Conservation (phyloP, 1,140 invertebrate genomes). For the Halictus rubicundus region DNA sequence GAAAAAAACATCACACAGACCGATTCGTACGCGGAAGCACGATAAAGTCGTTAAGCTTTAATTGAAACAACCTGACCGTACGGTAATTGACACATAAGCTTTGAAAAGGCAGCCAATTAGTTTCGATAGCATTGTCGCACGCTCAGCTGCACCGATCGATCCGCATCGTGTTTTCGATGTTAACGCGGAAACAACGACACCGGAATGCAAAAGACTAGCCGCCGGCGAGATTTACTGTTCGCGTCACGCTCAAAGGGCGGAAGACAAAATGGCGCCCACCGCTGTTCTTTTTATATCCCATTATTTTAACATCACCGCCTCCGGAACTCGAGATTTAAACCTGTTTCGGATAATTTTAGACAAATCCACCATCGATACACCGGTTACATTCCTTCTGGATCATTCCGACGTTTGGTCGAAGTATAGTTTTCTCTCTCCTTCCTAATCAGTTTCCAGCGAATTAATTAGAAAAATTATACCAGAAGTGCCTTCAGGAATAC, state of each 20-base stretch:
- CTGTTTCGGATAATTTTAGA: not conserved
- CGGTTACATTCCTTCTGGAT: too few species aligned
- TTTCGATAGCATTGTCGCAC: conserved; percentile 52
- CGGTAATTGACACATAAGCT: conserved; percentile 54
- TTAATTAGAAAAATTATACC: too few species aligned
- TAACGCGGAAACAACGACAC: conserved; percentile 15
- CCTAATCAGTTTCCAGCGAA: too few species aligned
- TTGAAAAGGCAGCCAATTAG: conserved; percentile 58
- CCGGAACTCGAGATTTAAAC: not conserved
- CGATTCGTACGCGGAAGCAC: conserved; percentile 28
- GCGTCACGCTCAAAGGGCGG: not conserved
- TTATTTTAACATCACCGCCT: not conserved
- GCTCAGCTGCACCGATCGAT: conserved; percentile 56
- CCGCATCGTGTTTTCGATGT: conserved; percentile 32
- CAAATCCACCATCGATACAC: not conserved
- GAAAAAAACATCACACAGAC: conserved; percentile 15
- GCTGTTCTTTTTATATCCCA: not conserved
- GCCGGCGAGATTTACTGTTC: conserved; percentile 47
- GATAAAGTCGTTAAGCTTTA: conserved; percentile 49
- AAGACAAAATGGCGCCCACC: not conserved
- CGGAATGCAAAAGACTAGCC: conserved; percentile 38
- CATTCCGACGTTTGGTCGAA: too few species aligned
- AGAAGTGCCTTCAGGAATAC: too few species aligned
- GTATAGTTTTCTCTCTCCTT: too few species aligned
- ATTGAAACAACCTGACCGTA: conserved; percentile 52